These are phyloP conservation scores for Eristalis arbustorum DNA, from an alignment of 2,888 invertebrate species.

Conservation along the genomic window DNA sequence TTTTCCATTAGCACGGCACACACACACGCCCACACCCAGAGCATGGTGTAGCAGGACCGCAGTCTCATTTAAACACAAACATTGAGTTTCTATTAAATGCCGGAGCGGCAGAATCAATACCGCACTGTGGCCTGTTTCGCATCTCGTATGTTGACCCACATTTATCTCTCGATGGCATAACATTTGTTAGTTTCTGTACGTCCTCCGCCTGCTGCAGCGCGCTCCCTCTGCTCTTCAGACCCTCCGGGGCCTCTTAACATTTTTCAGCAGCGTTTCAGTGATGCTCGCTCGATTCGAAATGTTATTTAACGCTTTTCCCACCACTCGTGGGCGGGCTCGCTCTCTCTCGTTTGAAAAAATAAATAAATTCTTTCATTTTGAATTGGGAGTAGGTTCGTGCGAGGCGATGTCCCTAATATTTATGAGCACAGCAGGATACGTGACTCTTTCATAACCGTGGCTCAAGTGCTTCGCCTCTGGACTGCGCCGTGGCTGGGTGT, in stretches of 20 bases:
- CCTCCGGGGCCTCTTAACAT: not conserved
- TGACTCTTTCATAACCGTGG: not conserved
- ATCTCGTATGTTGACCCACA: slow-evolving; percentile 48
- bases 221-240: not conserved
- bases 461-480: not conserved
- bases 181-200: not conserved
- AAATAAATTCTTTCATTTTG: not conserved
- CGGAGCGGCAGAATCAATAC: slow-evolving; percentile 31
- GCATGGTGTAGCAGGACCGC: slow-evolving; percentile 3
- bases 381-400: not conserved
- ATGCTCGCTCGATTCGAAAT: not conserved
- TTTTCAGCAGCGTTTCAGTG: not conserved
- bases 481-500: not conserved
- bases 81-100: slow-evolving; percentile 32
- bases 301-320: not conserved
- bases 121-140: not conserved
- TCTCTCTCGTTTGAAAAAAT: not conserved
- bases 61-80: slow-evolving; percentile 24
- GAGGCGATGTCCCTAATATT: not conserved
- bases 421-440: not conserved
- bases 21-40: too few species aligned
- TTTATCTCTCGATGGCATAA: slow-evolving; percentile 16
- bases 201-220: not conserved
- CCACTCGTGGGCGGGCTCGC: not conserved
- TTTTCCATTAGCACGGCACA: not conserved